Conservation (phyloP, 2,797 vertebrate genomes). For the Pitangus sulphuratus region DNA sequence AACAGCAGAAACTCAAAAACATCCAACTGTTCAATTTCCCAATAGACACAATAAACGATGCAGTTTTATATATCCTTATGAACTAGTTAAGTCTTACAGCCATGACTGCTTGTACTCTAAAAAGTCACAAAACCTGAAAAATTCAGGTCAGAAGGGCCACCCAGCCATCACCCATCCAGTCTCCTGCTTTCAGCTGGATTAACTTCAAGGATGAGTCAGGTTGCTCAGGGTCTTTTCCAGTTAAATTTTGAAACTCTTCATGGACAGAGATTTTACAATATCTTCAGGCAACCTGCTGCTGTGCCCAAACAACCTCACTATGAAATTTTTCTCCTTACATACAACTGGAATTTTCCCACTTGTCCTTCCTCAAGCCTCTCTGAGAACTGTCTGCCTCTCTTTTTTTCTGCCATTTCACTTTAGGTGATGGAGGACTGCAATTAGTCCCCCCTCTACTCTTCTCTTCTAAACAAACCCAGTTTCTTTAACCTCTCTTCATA, state of each 20-base stretch:
- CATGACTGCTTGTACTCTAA: background rate
- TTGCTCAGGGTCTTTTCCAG: background rate
- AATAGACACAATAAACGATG: background rate
- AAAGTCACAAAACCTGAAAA: background rate
- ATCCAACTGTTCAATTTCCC: background rate
- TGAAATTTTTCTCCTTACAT: background rate
- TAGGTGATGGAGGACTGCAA: background rate
- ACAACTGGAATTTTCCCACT: background rate
- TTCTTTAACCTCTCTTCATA: background rate
- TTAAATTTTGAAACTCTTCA: background rate
- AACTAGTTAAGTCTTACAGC: background rate
- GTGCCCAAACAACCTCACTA: rapidly evolving
- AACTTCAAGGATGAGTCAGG: background rate
- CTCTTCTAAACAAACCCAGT: background rate
- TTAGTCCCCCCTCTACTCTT: background rate
- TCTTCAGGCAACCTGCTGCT: background rate
- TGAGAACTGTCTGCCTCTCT: background rate
- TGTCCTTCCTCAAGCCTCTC: background rate
- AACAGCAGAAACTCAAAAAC: background rate
- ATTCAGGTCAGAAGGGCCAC: background rate
- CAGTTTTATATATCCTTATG: background rate
- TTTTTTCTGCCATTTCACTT: background rate
- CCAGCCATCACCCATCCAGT: background rate
- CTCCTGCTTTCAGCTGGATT: background rate
- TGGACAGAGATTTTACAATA: background rate